Evolutionary conservation across 1,140 invertebrate species (phyloP), one percentile per base, ranked within the genome.

Genomic region (Formica selysi): DNA sequence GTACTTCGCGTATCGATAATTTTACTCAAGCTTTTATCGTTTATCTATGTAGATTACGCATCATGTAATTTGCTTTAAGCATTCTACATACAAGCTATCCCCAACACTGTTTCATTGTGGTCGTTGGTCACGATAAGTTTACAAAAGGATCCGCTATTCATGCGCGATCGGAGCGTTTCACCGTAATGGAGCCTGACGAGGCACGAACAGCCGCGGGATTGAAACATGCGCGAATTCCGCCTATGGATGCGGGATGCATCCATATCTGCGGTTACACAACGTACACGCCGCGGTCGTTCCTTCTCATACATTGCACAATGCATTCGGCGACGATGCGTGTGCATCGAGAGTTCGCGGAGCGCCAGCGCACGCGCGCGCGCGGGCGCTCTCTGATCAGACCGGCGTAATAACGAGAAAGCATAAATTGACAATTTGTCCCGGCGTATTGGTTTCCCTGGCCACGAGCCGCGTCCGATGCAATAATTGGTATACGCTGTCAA

Each of bases 401-500:
- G 81, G 91, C 91, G 92, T 92, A 93, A 92, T 94, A 93, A 94
- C 91, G 91, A 91, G 90, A 91, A 90, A 89, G 93, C 91, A 94
- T 92, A 93, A 93, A 94, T 94, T 93, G 92, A 93, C 91, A 91
- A 93, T 93, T 94, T 93, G 91, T 91, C 91, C 90, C 89, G 87
- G 87, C 76, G 89, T 88, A 92, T 93, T 88, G 92, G 84, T 86
- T 86, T 86, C 78, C 41, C 48, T 79, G 76, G 85, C 78, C 76
- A 76, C 76, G 85, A 68, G 84, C 85, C 86, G 87, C 80, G 86
- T 91, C 80, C 74, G 87, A 89, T 76, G 90, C 89, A 92, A 93
- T 93, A 93, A 93, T 93, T 93, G 92, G 86, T 88, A 81, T 81
- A 73, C 87, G 76, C 85, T 86, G 89, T 90, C 91, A 92, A 89